phyloP scores from a whole-genome alignment of 2,113 vertebrate genomes.

The Nematolebias whitei region DNA sequence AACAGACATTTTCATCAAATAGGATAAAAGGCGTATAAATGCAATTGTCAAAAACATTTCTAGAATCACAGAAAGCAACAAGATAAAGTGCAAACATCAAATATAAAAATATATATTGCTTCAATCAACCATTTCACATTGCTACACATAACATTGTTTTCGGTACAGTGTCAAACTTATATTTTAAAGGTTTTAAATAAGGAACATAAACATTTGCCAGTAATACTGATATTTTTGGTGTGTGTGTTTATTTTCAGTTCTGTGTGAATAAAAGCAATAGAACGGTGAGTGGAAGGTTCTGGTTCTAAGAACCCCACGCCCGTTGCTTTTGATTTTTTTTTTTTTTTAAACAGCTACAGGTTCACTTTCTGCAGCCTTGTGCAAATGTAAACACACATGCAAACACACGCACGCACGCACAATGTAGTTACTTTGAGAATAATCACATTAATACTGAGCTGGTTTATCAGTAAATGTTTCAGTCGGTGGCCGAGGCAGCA shows the following conservation, averaged over 20 bases:
- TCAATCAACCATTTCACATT: conserved; percentile 62
- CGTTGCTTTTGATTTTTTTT: conserved; percentile 32
- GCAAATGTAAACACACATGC: conserved; percentile 52
- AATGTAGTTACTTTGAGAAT: conserved; percentile 5
- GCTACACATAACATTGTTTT: conserved; percentile 53
- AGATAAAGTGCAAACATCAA: conserved; percentile 73
- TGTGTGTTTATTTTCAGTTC: conserved; percentile 17
- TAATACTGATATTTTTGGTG: conserved; percentile 37
- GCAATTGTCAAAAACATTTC: conserved; percentile 29
- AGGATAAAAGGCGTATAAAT: background rate
- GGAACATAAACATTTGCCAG: conserved; percentile 8
- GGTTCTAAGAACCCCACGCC: conserved; percentile 28
- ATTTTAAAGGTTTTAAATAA: conserved; percentile 45
- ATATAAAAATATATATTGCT: conserved; percentile 40
- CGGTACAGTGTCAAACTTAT: conserved; percentile 60
- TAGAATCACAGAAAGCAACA: conserved; percentile 54
- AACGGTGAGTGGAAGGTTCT: conserved; percentile 5
- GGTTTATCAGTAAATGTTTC: conserved; percentile 30
- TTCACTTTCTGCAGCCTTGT: conserved; percentile 46
- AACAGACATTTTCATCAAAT: conserved; percentile 28
- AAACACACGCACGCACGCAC: conserved; percentile 18
- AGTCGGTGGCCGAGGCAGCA: conserved; percentile 39
- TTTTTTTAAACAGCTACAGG: conserved; percentile 26
- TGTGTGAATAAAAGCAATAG: conserved; percentile 6
- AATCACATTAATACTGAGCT: conserved; percentile 48